Percentiles rank a stretch among this genome's conserved stretches.
Evolutionary conservation across 53 echinoderm and acorn worm genomes (phyloP).

Genomic region (Arbacia lixula): DNA sequence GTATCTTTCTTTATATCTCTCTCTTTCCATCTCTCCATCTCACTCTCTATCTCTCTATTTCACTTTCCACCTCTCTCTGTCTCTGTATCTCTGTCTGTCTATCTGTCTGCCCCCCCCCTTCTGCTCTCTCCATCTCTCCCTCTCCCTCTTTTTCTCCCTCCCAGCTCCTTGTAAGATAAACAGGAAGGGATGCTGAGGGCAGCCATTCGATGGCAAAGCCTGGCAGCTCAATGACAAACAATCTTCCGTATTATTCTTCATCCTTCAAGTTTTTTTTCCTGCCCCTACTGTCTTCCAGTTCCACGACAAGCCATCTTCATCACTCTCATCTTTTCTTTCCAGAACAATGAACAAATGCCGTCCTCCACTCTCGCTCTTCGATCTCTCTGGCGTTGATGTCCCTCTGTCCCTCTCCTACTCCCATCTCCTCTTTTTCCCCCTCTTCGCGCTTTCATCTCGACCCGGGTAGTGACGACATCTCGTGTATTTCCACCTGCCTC

Average conservation of each 20-base stretch:
- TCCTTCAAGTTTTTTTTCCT: not conserved
- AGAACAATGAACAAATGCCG: slow-evolving; percentile 26
- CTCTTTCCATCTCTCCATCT: not conserved
- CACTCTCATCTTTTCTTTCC: not conserved
- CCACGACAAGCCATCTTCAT: not conserved
- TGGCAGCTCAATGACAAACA: slow-evolving; percentile 18
- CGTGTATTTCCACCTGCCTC: slow-evolving; percentile 30
- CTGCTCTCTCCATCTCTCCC: not conserved
- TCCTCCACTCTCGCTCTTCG: not conserved
- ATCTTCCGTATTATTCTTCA: slow-evolving; percentile 27
- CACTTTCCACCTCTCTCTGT: too few relatives aligned
- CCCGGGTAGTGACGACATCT: slow-evolving; percentile 6
- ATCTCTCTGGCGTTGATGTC: not conserved
- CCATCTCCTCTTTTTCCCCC: not conserved
- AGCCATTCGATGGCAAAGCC: slow-evolving; percentile 29
- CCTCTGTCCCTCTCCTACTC: not conserved
- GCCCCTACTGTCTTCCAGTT: not conserved
- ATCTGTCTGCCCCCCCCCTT: not conserved
- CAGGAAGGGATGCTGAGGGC: slow-evolving; percentile 33
- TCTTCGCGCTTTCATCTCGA: not conserved
- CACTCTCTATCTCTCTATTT: too few relatives aligned
- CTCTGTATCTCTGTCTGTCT: not conserved
- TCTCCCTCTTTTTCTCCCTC: not conserved
- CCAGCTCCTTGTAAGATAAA: slow-evolving; percentile 5
- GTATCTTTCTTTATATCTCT: not conserved